Evolutionary conservation across 1,140 invertebrate genomes (phyloP), one percentile per base, ranked within the genome.

Genomic region (Penaeus chinensis): DNA sequence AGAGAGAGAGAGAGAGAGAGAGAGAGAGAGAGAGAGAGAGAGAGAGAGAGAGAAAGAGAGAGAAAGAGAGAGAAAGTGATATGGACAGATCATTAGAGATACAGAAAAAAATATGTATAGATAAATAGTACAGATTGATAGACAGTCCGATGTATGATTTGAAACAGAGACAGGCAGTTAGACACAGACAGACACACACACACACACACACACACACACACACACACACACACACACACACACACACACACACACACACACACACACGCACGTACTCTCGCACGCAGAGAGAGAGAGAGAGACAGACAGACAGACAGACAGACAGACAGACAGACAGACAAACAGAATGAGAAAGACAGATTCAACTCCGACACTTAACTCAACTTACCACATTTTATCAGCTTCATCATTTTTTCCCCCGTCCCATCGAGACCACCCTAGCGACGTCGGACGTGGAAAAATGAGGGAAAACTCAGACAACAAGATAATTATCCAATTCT

Each of bases 51-150:
- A 78, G 24, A 47, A 24, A 54, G 27, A 79, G 27, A 79, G 47
- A 42, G 27, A 54, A 22, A 54, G 16, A 79, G 27, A 79, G 47
- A 79, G 77, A 79, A 13, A 79, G 47, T n/a, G 77, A 79, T 37
- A 54, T 3, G 54, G 77, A 54, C 3, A 42, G 77, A 54, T 20
- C 54, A 22, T n/a, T 54, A 66, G 81, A 66, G 63, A 27, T 5
- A n/a, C 16, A 47, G 37, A 42, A 78, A 78, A 78, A 19, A 13
- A 37, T 78, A 37, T 18, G 22, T 8, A 7, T 2, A 18, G 13
- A 16, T 42, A n/a, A 18, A 13, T 16, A 22, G 76, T 32, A 37
- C 47, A 18, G 22, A 18, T 32, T 22, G 13, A 20, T 37, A 37
- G 47, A 78, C 19, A 1, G 5, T 18, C 37, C 37, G 22, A 42